Evolutionary conservation across 2,797 vertebrate species (phyloP).

Genomic region (Aselliscus stoliczkanus): DNA sequence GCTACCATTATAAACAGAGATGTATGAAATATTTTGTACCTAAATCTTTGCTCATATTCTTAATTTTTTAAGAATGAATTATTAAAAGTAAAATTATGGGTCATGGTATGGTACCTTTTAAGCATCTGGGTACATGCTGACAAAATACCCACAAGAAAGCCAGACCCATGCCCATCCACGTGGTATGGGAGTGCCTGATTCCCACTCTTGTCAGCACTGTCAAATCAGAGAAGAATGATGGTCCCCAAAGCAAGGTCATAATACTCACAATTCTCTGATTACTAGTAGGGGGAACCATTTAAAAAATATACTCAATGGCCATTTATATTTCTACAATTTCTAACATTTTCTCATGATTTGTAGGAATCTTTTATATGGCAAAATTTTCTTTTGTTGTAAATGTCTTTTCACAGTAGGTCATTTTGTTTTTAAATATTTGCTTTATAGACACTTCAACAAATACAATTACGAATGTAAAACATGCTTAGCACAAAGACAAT

Average conservation of each 20-base stretch:
- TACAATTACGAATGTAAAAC: neutral
- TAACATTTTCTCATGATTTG: neutral
- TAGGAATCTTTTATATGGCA: neutral
- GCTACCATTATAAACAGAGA: neutral
- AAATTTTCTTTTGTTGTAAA: neutral
- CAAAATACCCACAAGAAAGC: neutral
- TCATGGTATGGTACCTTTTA: too few species aligned
- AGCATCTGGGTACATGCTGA: too few species aligned
- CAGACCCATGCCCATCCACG: rapidly evolving
- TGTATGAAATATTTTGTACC: neutral
- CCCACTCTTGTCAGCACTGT: neutral
- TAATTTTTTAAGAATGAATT: neutral
- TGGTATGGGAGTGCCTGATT: rapidly evolving
- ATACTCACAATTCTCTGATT: neutral
- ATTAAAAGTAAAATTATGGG: neutral
- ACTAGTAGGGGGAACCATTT: neutral
- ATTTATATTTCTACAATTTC: neutral
- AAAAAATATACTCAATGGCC: neutral
- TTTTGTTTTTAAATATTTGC: neutral
- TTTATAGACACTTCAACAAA: neutral
- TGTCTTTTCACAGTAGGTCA: neutral
- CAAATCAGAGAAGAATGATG: rapidly evolving
- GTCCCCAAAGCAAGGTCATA: neutral
- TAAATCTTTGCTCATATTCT: neutral
- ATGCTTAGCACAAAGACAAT: neutral